Conservation (phyloP, 1,140 invertebrate species). For the Amphibalanus amphitrite region DNA sequence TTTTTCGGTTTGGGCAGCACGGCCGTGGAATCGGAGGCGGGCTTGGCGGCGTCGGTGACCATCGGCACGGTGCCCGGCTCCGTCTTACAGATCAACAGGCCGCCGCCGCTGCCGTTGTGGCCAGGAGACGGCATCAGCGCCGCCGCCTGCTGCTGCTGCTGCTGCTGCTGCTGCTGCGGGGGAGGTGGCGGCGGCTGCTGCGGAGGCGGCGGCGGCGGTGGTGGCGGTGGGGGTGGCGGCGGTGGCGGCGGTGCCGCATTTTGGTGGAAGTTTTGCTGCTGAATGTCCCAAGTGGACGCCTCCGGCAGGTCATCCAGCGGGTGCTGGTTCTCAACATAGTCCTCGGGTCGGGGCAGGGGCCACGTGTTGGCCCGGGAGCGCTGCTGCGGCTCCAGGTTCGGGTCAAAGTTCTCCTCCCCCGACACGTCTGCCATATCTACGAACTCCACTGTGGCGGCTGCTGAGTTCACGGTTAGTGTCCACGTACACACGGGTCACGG, state of each 20-base stretch:
- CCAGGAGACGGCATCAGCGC: neutral
- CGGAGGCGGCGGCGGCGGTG: too few relatives aligned
- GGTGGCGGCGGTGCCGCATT: neutral
- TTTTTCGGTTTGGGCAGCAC: slow-evolving; percentile 24
- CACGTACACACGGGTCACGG: neutral
- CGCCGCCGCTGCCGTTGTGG: neutral
- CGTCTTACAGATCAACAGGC: neutral
- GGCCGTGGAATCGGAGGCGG: neutral
- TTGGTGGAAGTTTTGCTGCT: neutral
- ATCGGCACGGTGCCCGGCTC: neutral
- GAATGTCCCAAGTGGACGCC: neutral
- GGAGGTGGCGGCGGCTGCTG: too few relatives aligned
- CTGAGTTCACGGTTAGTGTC: too few relatives aligned
- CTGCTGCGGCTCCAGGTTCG: slow-evolving; percentile 77
- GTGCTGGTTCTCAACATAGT: slow-evolving; percentile 52
- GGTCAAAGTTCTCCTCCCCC: slow-evolving; percentile 22
- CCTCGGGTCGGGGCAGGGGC: slow-evolving; percentile 83
- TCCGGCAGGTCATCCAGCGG: slow-evolving; percentile 18
- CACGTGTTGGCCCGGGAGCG: slow-evolving; percentile 92
- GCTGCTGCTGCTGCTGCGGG: too few relatives aligned
- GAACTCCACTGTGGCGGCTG: neutral
- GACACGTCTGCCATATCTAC: neutral
- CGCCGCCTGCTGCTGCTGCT: too few relatives aligned
- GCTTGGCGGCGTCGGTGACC: neutral
- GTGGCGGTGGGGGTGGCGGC: neutral